Evolutionary conservation across 2,888 invertebrate species (phyloP).

Genomic region (Neoaliturus tenellus): DNA sequence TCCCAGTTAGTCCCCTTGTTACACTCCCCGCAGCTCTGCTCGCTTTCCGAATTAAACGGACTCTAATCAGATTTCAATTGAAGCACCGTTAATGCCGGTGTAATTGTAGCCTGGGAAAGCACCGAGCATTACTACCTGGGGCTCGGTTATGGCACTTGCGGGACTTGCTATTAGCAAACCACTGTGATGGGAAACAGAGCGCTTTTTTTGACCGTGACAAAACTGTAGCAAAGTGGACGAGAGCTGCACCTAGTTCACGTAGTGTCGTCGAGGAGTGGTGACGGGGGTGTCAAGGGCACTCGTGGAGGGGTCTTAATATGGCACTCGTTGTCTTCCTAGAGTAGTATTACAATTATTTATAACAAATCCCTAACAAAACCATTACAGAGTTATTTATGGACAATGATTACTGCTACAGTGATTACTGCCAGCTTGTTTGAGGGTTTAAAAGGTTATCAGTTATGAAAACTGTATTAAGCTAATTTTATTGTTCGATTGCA

Average conservation of each 20-base stretch:
- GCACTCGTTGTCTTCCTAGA: too few relatives aligned
- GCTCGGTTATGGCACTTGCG: slow-evolving; percentile 26
- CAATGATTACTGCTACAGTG: too few relatives aligned
- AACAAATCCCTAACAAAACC: too few relatives aligned
- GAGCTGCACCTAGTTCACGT: background rate
- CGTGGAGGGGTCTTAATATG: too few relatives aligned
- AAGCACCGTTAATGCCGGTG: slow-evolving; percentile 9
- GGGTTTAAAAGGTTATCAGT: too few relatives aligned
- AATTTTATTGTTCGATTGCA: too few relatives aligned
- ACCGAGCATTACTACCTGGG: slow-evolving; percentile 19
- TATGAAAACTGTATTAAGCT: too few relatives aligned
- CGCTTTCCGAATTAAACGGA: slow-evolving; percentile 16
- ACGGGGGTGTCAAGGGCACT: too few relatives aligned
- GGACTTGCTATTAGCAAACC: slow-evolving; percentile 4
- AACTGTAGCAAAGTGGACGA: background rate
- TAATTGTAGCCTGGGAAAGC: slow-evolving; percentile 22
- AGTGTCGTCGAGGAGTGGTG: too few relatives aligned
- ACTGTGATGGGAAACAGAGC: slow-evolving; percentile 18
- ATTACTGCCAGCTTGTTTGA: too few relatives aligned
- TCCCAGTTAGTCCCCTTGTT: background rate
- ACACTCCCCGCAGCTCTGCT: slow-evolving; percentile 4
- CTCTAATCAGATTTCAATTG: slow-evolving; percentile 30
- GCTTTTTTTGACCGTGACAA: slow-evolving; percentile 22
- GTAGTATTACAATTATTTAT: too few relatives aligned
- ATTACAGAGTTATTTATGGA: too few relatives aligned